Percentiles rank a stretch among this genome's conserved stretches.
phyloP scores from a whole-genome alignment of 2,888 invertebrate genomes.

The Lissocephala sabroskyi region DNA sequence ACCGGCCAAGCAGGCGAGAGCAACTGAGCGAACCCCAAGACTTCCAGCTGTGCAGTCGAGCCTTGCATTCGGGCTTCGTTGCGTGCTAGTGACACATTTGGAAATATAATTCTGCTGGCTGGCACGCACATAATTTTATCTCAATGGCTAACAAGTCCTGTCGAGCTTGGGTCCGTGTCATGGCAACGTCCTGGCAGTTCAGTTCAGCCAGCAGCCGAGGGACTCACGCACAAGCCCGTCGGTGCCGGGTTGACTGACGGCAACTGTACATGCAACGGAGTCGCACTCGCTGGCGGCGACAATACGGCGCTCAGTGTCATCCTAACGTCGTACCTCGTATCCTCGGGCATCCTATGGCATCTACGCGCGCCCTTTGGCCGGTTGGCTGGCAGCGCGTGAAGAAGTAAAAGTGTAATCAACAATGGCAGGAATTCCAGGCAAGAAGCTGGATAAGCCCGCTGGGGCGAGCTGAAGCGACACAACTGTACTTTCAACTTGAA shows the following conservation, averaged over 20 bases:
- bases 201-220: not conserved
- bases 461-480: not conserved
- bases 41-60: not conserved
- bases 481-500: slow-evolving; percentile 29
- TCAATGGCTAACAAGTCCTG: slow-evolving; percentile 12
- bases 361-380: not conserved
- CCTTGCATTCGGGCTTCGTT: slow-evolving; percentile 13
- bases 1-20: slow-evolving; percentile 4
- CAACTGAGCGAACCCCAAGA: too few species aligned
- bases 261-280: slow-evolving; percentile 11
- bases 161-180: not conserved
- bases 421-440: slow-evolving; percentile 29
- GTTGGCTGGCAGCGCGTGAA: slow-evolving; percentile 35
- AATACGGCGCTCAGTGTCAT: not conserved
- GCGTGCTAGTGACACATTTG: slow-evolving; percentile 26
- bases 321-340: too few species aligned
- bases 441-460: not conserved
- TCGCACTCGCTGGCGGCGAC: not conserved
- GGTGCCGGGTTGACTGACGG: slow-evolving; percentile 10
- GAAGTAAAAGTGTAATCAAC: slow-evolving; percentile 48
- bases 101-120: slow-evolving; percentile 17
- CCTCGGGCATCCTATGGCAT: too few species aligned
- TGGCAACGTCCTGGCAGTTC: too few species aligned
- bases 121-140: slow-evolving; percentile 54
- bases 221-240: not conserved